Evolutionary conservation across 2,888 invertebrate species (phyloP).

Genomic region (Fragum fragum): DNA sequence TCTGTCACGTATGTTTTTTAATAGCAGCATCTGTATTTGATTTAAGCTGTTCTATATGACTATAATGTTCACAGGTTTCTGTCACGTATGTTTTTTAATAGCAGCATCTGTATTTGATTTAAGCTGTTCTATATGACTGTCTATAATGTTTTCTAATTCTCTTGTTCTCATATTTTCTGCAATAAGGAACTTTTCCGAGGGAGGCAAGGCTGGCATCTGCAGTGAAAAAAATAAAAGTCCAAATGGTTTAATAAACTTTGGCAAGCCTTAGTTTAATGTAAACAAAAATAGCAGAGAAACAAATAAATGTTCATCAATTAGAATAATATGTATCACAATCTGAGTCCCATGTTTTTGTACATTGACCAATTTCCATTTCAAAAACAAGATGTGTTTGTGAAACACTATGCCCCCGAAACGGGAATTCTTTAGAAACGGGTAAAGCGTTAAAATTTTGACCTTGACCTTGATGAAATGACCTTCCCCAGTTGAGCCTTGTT

Average conservation of each 20-base stretch:
- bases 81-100: constrained; percentile 46
- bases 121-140: constrained; percentile 75
- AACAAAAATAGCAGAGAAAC: no score
- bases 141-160: constrained; percentile 74
- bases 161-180: constrained; percentile 71
- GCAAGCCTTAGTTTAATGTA: not conserved
- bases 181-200: constrained; percentile 74
- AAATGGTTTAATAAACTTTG: no score
- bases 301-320: no score
- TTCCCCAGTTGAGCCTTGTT: no score
- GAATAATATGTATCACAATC: no score
- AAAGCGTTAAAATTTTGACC: no score
- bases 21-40: constrained; percentile 69
- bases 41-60: constrained; percentile 73
- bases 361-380: no score
- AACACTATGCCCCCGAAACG: no score
- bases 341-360: not conserved
- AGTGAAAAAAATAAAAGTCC: constrained; percentile 7
- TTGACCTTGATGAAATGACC: no score
- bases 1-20: constrained; percentile 50
- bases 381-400: no score
- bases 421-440: no score
- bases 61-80: constrained; percentile 33
- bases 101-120: constrained; percentile 70
- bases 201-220: constrained; percentile 61